phyloP scores from a whole-genome alignment of 1,140 invertebrate genomes.

The Drosophila tropicalis region DNA sequence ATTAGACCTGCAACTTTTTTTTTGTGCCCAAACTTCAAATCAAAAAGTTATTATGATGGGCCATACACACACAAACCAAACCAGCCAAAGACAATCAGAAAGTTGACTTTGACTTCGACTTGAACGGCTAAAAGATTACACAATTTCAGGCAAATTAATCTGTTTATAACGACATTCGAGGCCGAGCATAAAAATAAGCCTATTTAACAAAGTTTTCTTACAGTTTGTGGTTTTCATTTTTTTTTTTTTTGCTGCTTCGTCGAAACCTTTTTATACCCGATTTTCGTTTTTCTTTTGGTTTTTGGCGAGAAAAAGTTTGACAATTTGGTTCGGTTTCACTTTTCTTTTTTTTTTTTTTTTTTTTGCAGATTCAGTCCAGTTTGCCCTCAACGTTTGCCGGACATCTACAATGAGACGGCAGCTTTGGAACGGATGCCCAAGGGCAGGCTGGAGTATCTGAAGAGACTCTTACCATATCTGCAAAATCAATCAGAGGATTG shows the following conservation, averaged over 20 bases:
- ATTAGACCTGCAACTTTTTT: constrained; percentile 65
- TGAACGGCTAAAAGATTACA: constrained; percentile 59
- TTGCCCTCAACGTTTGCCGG: constrained; percentile 94
- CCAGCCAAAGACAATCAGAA: constrained; percentile 60
- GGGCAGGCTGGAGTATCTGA: constrained; percentile 93
- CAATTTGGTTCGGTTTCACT: constrained; percentile 3
- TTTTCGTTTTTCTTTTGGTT: constrained; percentile 7
- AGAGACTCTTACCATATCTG: constrained; percentile 92
- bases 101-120: constrained; percentile 42
- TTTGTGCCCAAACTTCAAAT: constrained; percentile 49
- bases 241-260: constrained; percentile 6
- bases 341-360: constrained; percentile 34
- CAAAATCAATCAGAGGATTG: constrained; percentile 98
- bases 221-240: neutral
- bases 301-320: constrained; percentile 22
- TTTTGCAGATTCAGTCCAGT: constrained; percentile 90
- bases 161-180: constrained; percentile 74
- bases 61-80: constrained; percentile 24
- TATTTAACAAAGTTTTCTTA: constrained; percentile 45
- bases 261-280: constrained; percentile 49
- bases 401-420: constrained; percentile 91
- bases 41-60: constrained; percentile 68
- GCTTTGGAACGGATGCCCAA: constrained; percentile 92
- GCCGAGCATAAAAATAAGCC: constrained; percentile 71
- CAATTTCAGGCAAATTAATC: constrained; percentile 76